A percentile compares a stretch with the other conserved stretches of the same genome.
Evolutionary conservation across 2,797 vertebrate species (phyloP).

Genomic region (Acipenser ruthenus): DNA sequence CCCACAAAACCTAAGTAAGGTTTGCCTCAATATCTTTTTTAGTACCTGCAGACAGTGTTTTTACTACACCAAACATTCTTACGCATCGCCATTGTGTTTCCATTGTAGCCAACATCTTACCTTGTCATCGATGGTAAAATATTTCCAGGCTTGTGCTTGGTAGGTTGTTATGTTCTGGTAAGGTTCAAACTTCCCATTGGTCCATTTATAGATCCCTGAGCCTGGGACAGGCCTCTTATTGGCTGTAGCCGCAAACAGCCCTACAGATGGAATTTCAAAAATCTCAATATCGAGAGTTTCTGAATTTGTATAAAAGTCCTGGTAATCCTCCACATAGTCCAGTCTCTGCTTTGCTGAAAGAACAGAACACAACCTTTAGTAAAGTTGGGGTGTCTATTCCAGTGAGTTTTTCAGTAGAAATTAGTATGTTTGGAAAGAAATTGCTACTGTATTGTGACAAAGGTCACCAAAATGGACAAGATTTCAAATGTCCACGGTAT

Average conservation of each 20-base stretch:
- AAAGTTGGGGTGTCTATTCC: too few relatives aligned
- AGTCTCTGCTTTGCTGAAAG: constrained; percentile 63
- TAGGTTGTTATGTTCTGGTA: constrained; percentile 87
- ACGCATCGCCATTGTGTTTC: background rate
- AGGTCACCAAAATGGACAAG: too few relatives aligned
- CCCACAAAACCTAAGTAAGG: too few relatives aligned
- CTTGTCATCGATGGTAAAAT: constrained; percentile 83
- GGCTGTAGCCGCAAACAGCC: constrained; percentile 80
- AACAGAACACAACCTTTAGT: too few relatives aligned
- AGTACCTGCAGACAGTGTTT: too few relatives aligned
- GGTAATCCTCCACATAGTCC: constrained; percentile 85
- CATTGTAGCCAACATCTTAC: constrained; percentile 41
- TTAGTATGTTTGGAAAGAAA: too few relatives aligned
- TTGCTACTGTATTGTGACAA: too few relatives aligned
- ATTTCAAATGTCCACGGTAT: too few relatives aligned
- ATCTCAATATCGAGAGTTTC: constrained; percentile 88
- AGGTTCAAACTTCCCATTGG: constrained; percentile 60
- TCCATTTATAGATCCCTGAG: constrained; percentile 85
- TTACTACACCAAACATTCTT: too few relatives aligned
- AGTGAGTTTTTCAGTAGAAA: too few relatives aligned
- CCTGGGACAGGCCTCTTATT: constrained; percentile 60
- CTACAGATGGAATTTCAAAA: constrained; percentile 74
- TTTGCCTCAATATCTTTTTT: too few relatives aligned
- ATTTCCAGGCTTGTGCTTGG: constrained; percentile 84
- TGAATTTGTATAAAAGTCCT: constrained; percentile 75